These are phyloP conservation scores for Zaprionus capensis DNA, from an alignment of 1,140 invertebrate species.

Conservation along the genomic window DNA sequence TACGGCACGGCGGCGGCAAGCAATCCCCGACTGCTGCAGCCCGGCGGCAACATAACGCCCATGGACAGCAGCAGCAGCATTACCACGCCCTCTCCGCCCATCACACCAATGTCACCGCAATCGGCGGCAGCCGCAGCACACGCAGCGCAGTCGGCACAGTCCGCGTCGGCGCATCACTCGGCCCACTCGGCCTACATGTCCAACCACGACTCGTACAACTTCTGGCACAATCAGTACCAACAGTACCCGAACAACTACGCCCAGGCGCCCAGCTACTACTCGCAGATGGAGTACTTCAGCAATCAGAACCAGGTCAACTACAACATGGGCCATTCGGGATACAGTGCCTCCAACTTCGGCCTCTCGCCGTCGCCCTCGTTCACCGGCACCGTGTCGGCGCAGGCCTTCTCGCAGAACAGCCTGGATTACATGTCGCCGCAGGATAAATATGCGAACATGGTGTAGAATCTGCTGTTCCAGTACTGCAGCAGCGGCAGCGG, in stretches of 20 bases:
- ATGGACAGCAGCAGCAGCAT: constrained; percentile 88
- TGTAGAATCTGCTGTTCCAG: constrained; percentile 84
- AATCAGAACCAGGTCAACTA: constrained; percentile 84
- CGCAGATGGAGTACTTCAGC: constrained; percentile 89
- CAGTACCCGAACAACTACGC: constrained; percentile 87
- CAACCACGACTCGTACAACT: constrained; percentile 83
- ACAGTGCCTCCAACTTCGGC: constrained; percentile 80
- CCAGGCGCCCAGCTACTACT: constrained; percentile 85
- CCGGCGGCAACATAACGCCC: constrained; percentile 87
- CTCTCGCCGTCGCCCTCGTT: constrained; percentile 79
- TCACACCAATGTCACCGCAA: constrained; percentile 85
- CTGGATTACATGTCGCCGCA: constrained; percentile 84
- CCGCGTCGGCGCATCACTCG: constrained; percentile 63
- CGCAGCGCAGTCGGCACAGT: constrained; percentile 74
- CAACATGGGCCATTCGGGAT: constrained; percentile 83
- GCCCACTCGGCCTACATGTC: constrained; percentile 82
- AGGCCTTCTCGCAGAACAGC: constrained; percentile 83
- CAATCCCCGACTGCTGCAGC: constrained; percentile 80
- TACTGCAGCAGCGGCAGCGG: constrained; percentile 72
- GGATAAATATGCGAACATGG: constrained; percentile 84
- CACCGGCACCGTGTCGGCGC: constrained; percentile 78
- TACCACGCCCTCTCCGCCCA: constrained; percentile 88
- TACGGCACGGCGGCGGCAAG: constrained; percentile 77
- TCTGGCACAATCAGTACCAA: constrained; percentile 84
- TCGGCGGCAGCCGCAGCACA: constrained; percentile 83